Base-by-base conservation (phyloP, 2,888 invertebrate species). In the Caenorhabditis panamensis region DNA sequence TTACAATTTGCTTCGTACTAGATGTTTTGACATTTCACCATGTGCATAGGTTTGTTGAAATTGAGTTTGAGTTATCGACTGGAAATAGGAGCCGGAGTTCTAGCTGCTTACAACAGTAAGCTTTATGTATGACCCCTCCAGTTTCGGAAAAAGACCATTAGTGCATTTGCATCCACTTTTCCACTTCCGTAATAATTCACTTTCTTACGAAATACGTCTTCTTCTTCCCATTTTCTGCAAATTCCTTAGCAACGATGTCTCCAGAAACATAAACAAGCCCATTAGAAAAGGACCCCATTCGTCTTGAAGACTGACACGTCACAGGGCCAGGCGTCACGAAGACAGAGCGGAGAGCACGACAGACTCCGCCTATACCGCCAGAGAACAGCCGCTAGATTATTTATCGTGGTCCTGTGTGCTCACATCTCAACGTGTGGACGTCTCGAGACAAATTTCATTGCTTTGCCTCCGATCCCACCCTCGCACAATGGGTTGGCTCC, bases 381-480 rank as follows among this genome's bases (percentile, higher is more conserved):
- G 31, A 71, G 62, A 71, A 54, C 71, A 71, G 62, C 54, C 62
- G 71, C 62, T 54, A 41, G 71, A 71, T 71, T 71, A 71, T 71
- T 71, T 71, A 71, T 71, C 61, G 71, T 71, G 71, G 71, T 62
- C 71, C 62, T 61, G 11, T 36, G 37, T n/a, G 24, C 51, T 22
- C 58, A 49, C 58, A n/a, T 28, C 26, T 41, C 18, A 49, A 36
- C 18, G 26, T 53, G 61, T 71, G 61, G 71, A 62, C 61, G 61
- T 69, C 61, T 53, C 53, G 47, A 44, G 71, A 62, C 62, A 71
- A 62, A 71, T 71, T 71, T 71, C 51, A 69, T 69, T 69, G 69
- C 59, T 51, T 69, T 11, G 51, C 49, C 26, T 36, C 67, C 58
- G 28, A 49, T 51, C 13, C 71, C 71, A 71, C 71, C 71, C 71